phyloP scores from a whole-genome alignment of 2,113 vertebrate genomes.

The Camelus bactrianus region DNA sequence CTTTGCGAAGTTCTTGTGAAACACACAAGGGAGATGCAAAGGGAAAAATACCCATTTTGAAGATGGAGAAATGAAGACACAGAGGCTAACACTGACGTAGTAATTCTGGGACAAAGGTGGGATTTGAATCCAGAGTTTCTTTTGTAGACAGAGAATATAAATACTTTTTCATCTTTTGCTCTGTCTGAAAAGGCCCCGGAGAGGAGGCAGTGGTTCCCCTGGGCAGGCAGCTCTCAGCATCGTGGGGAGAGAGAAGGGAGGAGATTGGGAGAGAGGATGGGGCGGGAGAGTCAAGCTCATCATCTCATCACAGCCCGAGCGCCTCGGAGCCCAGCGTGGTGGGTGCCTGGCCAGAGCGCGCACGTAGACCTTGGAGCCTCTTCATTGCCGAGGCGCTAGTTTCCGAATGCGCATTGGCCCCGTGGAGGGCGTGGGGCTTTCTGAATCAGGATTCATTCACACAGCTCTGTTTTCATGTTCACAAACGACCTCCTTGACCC shows the following conservation, averaged over 20 bases:
- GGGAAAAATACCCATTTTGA: background rate
- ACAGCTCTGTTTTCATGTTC: background rate
- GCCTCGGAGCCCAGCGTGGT: background rate
- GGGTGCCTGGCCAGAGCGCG: fast-evolving
- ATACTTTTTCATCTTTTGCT: background rate
- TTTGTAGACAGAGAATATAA: background rate
- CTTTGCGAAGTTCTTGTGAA: background rate
- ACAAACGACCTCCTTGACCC: background rate
- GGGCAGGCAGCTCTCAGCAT: background rate
- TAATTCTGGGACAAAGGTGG: background rate
- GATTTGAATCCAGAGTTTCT: conserved; percentile 36
- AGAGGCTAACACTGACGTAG: background rate
- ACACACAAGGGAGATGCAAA: background rate
- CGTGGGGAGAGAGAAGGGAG: background rate
- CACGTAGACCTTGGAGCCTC: fast-evolving
- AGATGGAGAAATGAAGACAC: background rate
- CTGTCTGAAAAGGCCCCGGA: background rate
- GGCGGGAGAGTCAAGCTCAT: fast-evolving
- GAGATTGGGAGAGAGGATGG: fast-evolving
- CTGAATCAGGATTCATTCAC: background rate
- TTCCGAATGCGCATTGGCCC: background rate
- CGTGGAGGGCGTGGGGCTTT: fast-evolving
- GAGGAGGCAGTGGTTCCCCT: background rate
- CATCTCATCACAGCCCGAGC: fast-evolving
- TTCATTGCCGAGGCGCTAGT: background rate